A percentile compares a stretch with the other conserved stretches of the same genome.
Evolutionary conservation across 2,113 vertebrate genomes (phyloP).

Genomic region (Podocnemis expansa): DNA sequence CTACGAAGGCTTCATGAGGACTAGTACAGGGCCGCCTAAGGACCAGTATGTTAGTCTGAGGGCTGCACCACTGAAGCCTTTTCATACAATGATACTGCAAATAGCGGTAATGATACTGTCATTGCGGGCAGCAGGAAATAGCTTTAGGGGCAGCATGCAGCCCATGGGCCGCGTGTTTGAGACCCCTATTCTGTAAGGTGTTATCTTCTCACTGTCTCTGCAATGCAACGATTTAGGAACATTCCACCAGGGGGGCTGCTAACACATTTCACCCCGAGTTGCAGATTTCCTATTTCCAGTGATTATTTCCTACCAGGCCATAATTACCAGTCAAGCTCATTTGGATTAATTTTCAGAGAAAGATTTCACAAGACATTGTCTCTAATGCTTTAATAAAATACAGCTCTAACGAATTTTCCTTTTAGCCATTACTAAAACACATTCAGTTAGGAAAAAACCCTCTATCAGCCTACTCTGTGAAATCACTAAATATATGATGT

Average conservation of each 20-base stretch:
- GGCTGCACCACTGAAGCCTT: too few species aligned
- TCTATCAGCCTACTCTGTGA: accelerated
- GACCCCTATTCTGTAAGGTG: neutral
- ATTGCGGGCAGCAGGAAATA: too few species aligned
- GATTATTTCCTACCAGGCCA: neutral
- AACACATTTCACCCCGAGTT: neutral
- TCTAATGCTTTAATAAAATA: neutral
- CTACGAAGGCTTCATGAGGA: too few species aligned
- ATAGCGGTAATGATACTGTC: too few species aligned
- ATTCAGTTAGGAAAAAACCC: neutral
- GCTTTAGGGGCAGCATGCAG: too few species aligned
- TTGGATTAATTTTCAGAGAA: neutral
- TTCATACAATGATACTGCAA: too few species aligned
- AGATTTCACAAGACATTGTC: neutral
- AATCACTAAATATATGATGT: neutral
- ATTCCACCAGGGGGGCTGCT: neutral
- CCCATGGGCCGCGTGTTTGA: too few species aligned
- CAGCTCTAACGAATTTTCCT: neutral
- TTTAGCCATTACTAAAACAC: neutral
- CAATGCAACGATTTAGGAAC: neutral
- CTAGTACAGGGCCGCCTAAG: too few species aligned
- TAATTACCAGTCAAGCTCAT: neutral
- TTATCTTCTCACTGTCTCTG: neutral
- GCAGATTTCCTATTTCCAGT: neutral
- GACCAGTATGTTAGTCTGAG: too few species aligned